A percentile compares a stretch with the other conserved stretches of the same genome.
Evolutionary conservation across 2,797 vertebrate species (phyloP).

Genomic region (Melanotaenia trifasciata): DNA sequence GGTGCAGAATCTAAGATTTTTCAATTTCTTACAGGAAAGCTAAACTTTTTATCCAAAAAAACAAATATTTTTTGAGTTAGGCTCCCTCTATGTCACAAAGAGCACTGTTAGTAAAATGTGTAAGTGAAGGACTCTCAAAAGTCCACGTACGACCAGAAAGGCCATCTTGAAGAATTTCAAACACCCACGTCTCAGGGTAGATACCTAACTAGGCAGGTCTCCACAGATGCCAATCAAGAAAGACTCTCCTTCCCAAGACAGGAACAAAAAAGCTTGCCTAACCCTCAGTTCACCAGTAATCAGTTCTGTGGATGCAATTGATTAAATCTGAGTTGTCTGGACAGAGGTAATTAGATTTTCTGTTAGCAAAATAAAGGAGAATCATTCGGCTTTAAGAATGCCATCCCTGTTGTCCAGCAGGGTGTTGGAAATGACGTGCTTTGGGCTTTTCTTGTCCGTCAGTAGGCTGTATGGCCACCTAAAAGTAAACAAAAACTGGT

Average conservation of each 20-base stretch:
- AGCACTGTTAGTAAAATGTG: background rate
- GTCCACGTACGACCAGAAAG: background rate
- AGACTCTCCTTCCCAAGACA: constrained; percentile 1
- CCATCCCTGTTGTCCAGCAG: background rate
- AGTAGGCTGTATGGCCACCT: background rate
- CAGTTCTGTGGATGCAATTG: background rate
- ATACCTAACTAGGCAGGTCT: background rate
- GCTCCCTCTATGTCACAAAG: background rate
- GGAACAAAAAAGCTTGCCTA: constrained; percentile 7
- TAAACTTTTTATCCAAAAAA: background rate
- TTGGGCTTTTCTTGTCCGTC: constrained; percentile 3
- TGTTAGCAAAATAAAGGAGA: background rate
- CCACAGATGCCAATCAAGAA: background rate
- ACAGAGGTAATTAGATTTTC: constrained; percentile 4
- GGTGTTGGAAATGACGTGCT: background rate
- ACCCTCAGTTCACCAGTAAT: background rate
- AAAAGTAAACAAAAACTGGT: background rate
- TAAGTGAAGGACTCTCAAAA: background rate
- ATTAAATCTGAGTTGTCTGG: constrained; percentile 6
- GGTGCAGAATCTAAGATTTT: background rate
- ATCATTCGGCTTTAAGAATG: background rate
- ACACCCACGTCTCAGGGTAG: background rate
- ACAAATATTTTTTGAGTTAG: background rate
- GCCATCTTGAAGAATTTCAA: background rate
- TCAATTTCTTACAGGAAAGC: background rate